phyloP scores from a whole-genome alignment of 2,113 vertebrate genomes.

The Phoxinus phoxinus region DNA sequence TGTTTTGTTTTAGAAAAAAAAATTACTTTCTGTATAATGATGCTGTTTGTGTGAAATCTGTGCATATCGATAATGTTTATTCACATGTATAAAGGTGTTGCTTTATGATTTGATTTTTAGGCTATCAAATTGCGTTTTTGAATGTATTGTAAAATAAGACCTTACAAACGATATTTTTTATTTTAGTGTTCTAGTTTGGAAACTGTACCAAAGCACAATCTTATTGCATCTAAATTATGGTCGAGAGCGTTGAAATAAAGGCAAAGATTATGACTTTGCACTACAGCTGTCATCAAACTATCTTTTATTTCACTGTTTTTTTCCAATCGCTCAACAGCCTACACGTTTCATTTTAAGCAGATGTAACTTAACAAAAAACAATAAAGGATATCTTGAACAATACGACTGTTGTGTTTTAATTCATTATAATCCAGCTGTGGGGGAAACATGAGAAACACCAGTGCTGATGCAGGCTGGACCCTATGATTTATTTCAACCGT shows the following conservation, averaged over 20 bases:
- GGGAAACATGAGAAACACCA: not conserved
- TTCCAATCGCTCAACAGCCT: not conserved
- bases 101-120: conserved; percentile 37
- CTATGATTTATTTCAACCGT: not conserved
- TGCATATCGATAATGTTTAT: not conserved
- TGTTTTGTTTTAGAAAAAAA: too few relatives aligned
- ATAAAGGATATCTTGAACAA: conserved; percentile 21
- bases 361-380: conserved; percentile 30
- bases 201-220: not conserved
- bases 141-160: conserved; percentile 69
- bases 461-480: not conserved
- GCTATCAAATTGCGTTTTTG: conserved; percentile 40
- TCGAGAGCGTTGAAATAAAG: not conserved
- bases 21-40: conserved; percentile 2
- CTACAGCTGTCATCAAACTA: conserved; percentile 71
- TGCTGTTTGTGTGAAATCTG: not conserved
- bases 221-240: conserved; percentile 44
- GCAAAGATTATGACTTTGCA: conserved; percentile 46
- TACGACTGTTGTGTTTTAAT: not conserved
- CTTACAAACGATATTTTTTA: conserved; percentile 28
- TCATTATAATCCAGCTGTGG: too few relatives aligned
- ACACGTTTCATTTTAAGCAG: conserved; percentile 4
- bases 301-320: not conserved
- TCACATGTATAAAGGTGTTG: conserved; percentile 26
- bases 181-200: conserved; percentile 34